Evolutionary conservation across 2,797 vertebrate genomes (phyloP).

Genomic region (Antrozous pallidus): DNA sequence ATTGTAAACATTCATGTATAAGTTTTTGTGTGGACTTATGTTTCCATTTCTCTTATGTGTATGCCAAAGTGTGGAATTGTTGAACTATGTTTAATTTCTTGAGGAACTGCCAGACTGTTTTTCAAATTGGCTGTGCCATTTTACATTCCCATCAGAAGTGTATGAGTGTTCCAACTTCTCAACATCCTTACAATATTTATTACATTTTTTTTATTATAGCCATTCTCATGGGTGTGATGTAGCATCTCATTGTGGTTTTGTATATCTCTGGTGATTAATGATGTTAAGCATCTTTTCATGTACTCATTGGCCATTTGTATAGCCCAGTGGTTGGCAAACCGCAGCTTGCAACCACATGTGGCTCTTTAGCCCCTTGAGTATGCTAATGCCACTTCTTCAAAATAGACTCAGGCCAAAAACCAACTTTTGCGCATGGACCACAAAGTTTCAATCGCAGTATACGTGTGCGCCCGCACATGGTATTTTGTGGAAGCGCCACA

Average conservation of each 20-base stretch:
- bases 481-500: too few relatives aligned
- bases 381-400: too few relatives aligned
- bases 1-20: background rate
- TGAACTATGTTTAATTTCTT: background rate
- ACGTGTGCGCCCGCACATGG: too few relatives aligned
- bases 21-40: background rate
- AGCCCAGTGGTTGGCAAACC: too few relatives aligned
- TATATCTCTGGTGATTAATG: background rate
- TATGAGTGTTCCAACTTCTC: background rate
- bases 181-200: background rate
- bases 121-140: background rate
- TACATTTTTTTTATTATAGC: background rate
- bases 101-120: background rate
- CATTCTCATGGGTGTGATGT: background rate
- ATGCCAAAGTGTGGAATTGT: background rate
- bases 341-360: too few relatives aligned
- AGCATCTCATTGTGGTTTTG: background rate
- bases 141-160: background rate
- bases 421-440: too few relatives aligned
- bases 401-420: too few relatives aligned
- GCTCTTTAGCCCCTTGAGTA: too few relatives aligned
- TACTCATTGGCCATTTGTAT: background rate
- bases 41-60: background rate
- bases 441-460: too few relatives aligned
- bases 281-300: background rate